Evolutionary conservation across 2,113 vertebrate species (phyloP).

Genomic region (Menura novaehollandiae): DNA sequence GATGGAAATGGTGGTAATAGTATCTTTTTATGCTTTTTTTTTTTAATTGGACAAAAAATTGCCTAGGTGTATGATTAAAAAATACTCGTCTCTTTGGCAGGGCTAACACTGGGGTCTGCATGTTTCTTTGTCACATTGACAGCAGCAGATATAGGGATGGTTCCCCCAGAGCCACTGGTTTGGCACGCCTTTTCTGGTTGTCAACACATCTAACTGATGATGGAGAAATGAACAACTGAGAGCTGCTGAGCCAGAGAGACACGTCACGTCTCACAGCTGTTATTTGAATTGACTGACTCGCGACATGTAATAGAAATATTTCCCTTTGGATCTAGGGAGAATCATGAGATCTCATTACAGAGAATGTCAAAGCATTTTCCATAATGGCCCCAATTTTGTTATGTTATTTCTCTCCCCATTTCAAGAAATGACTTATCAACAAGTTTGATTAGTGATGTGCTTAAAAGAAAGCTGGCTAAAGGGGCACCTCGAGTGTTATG

Average conservation of each 20-base stretch:
- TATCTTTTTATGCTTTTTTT: not conserved
- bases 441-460: not conserved
- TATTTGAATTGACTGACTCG: not conserved
- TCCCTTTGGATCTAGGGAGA: not conserved
- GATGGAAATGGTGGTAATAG: not conserved
- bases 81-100: not conserved
- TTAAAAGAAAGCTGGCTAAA: not conserved
- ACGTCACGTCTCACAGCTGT: not conserved
- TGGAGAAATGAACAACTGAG: not conserved
- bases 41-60: not conserved
- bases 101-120: not conserved
- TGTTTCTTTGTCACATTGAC: not conserved
- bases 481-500: fast-evolving
- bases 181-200: not conserved
- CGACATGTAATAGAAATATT: not conserved
- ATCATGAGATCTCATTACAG: not conserved
- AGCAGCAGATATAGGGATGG: not conserved
- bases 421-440: not conserved
- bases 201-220: not conserved
- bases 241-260: not conserved
- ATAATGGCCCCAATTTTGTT: not conserved
- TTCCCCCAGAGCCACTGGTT: not conserved
- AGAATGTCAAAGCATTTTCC: not conserved
- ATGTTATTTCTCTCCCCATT: not conserved
- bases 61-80: not conserved